Conservation (phyloP, 2,113 vertebrate species). For the Rhodinocichla rosea region DNA sequence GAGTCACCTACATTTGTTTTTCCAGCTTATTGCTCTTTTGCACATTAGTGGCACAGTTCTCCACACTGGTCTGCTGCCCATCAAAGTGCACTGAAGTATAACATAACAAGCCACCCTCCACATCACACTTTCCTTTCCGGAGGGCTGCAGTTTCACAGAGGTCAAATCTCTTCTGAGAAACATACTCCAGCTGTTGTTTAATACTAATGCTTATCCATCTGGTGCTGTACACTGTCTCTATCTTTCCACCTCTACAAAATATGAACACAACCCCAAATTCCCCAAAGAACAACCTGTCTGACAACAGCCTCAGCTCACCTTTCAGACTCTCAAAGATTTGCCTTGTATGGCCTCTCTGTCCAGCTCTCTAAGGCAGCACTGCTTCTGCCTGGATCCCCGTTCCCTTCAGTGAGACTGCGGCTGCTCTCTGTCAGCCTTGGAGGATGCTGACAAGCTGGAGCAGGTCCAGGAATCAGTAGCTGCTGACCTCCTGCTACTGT, state of each 20-base stretch:
- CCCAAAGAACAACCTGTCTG: not conserved
- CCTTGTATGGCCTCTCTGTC: not conserved
- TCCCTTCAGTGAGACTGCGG: accelerated
- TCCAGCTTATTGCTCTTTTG: not conserved
- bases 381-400: not conserved
- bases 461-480: not conserved
- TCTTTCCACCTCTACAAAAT: not conserved
- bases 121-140: not conserved
- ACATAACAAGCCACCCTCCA: not conserved
- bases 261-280: not conserved
- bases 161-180: not conserved
- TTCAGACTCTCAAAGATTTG: not conserved
- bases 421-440: not conserved
- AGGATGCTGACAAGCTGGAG: not conserved
- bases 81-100: not conserved
- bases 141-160: not conserved
- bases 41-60: not conserved
- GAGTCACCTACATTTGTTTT: not conserved
- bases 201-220: not conserved
- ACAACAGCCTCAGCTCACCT: not conserved
- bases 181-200: not conserved
- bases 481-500: not conserved
- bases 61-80: not conserved
- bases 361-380: not conserved
- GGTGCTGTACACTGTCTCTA: not conserved